Percentiles rank a stretch among this genome's conserved stretches.
Conservation (phyloP, 92 coral and sea anemone species). For the Porites cylindrica region DNA sequence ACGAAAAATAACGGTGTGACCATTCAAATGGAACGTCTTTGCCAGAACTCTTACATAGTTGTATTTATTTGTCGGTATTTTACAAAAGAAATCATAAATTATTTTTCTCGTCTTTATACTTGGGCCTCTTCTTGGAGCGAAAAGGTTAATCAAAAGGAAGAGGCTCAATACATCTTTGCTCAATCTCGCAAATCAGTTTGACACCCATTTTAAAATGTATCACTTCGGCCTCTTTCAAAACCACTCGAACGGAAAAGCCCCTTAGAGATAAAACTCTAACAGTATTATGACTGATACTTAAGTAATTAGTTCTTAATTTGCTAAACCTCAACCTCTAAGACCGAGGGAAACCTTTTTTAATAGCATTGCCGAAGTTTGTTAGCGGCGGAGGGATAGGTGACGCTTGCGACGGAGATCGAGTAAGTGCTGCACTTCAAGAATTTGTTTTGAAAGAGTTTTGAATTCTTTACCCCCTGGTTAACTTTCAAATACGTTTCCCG, state of each 20-base stretch:
- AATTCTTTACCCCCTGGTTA: slow-evolving; percentile 39
- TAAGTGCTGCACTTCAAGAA: background rate
- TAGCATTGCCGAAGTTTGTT: too few species aligned
- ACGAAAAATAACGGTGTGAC: too few species aligned
- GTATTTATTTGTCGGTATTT: too few species aligned
- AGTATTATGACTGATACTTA: slow-evolving; percentile 16
- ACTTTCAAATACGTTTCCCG: slow-evolving; percentile 9
- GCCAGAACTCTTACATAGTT: too few species aligned
- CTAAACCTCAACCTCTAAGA: background rate
- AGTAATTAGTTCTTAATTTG: background rate
- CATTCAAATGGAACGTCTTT: too few species aligned
- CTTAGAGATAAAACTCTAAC: slow-evolving; percentile 1
- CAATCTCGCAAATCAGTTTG: background rate
- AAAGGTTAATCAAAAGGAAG: too few species aligned
- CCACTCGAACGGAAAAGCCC: slow-evolving; percentile 28
- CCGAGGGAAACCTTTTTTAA: background rate
- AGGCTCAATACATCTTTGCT: too few species aligned
- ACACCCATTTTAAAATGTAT: background rate
- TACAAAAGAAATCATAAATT: too few species aligned
- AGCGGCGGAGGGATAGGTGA: background rate
- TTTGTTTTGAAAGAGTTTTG: slow-evolving; percentile 35
- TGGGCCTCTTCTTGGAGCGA: too few species aligned
- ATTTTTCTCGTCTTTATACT: too few species aligned
- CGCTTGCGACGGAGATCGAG: background rate
- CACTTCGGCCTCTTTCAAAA: slow-evolving; percentile 29